Evolutionary conservation across 2,888 invertebrate species (phyloP).

Genomic region (Meandrusa payeni): DNA sequence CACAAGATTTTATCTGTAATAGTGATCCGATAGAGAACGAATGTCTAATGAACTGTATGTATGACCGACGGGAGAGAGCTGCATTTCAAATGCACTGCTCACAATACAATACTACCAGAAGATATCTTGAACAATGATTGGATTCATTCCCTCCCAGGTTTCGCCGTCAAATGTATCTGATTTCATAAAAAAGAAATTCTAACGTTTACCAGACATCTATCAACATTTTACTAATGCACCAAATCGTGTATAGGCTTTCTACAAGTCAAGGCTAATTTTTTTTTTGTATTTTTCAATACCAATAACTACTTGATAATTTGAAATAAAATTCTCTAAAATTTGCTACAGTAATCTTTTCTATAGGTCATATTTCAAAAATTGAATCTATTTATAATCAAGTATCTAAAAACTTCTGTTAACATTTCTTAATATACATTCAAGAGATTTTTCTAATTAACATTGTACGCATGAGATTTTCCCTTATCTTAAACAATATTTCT

Average conservation of each 20-base stretch:
- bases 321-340: slow-evolving; percentile 13
- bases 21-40: too few relatives aligned
- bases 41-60: too few relatives aligned
- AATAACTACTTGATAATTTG: slow-evolving; percentile 28
- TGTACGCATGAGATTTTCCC: slow-evolving; percentile 3
- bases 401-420: not conserved
- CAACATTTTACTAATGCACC: slow-evolving; percentile 54
- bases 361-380: too few relatives aligned
- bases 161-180: too few relatives aligned
- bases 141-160: too few relatives aligned
- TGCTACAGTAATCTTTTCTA: not conserved
- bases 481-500: slow-evolving; percentile 5
- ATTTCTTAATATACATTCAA: not conserved
- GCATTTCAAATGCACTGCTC: too few relatives aligned
- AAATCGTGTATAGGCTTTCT: slow-evolving; percentile 52
- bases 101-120: too few relatives aligned
- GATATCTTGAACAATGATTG: too few relatives aligned
- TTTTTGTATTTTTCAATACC: slow-evolving; percentile 37
- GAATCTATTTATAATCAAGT: too few relatives aligned
- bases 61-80: too few relatives aligned
- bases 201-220: slow-evolving; percentile 33
- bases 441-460: slow-evolving; percentile 6
- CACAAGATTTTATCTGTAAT: too few relatives aligned
- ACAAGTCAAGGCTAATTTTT: slow-evolving; percentile 60
- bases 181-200: slow-evolving; percentile 34